Base-by-base conservation (phyloP, 1,140 invertebrate species). In the Lasioglossum albipes region DNA sequence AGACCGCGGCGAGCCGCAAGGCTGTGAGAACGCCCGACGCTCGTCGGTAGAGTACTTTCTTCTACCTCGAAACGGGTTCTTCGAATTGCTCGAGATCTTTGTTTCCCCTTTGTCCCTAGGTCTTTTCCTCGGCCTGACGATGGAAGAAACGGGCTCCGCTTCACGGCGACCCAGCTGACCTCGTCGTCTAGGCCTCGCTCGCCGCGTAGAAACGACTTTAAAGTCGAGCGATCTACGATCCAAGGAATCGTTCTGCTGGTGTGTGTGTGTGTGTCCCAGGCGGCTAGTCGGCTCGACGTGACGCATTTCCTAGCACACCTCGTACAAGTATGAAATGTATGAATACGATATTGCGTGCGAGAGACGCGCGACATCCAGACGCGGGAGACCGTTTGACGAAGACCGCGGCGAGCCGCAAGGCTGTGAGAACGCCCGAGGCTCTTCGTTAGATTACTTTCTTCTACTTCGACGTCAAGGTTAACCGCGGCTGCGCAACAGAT, bases 51-150 rank as follows among this genome's bases (percentile, higher is more conserved):
- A 74, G 68, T 66, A 59, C 70, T 79, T 59, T 79, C 69, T 45
- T 79, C 49, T 18, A 20, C 36, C 13, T 65, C 41, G 71, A 9
- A 89, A 89, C 89, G 86, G 79, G 86, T 90, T 91, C 86, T 84
- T 86, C 87, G 82, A 89, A 89, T 88, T 81, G 80, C 85, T 86
- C 89, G 80, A 84, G 84, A 86, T 84, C 54, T 79, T 86, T 81
- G 76, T 83, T 78, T 76, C 81, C 73, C 75, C 52, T 72, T 71
- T 18, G 4, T 70, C 49, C 52, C 52, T 13, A 13, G 12, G 20
- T 61, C 74, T 36, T 54, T 73, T 57, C 70, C 74, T 22, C 65
- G 52, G 16, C 18, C 20, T 65, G 52, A 36, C 68, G 41, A 41
- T 18, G 41, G 52, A 67, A 61, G 61, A 73, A 82, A 86, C 86